Evolutionary conservation across 2,797 vertebrate genomes (phyloP).

Genomic region (Acropternis orthonyx): DNA sequence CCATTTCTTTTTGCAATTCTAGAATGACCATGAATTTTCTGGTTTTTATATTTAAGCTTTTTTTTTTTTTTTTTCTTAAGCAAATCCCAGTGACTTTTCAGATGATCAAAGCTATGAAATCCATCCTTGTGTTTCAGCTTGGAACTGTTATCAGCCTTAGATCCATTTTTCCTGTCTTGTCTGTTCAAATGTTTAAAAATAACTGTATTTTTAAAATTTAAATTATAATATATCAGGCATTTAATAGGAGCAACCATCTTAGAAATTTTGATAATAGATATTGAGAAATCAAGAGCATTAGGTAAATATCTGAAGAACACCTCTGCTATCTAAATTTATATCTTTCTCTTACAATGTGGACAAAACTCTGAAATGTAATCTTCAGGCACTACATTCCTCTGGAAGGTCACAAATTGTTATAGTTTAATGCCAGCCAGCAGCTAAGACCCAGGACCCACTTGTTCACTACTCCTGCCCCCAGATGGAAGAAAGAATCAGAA

Average conservation of each 20-base stretch:
- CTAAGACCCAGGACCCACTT: neutral
- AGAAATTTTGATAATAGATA: neutral
- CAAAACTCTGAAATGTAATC: neutral
- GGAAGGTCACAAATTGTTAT: neutral
- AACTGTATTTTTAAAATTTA: neutral
- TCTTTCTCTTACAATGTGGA: neutral
- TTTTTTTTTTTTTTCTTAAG: neutral
- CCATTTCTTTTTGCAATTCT: neutral
- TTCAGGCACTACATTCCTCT: neutral
- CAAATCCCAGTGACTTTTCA: neutral
- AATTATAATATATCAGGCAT: neutral
- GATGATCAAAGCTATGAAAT: neutral
- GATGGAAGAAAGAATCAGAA: neutral
- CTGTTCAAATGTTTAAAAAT: neutral
- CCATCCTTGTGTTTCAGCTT: neutral
- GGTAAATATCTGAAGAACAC: neutral
- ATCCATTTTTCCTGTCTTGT: neutral
- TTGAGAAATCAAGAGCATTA: neutral
- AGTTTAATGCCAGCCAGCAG: neutral
- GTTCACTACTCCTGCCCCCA: rapidly evolving
- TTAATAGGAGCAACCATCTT: neutral
- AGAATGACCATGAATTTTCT: neutral
- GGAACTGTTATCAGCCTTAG: neutral
- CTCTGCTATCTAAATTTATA: neutral
- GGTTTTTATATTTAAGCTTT: neutral